Percentiles rank a stretch among this genome's conserved stretches.
These are phyloP conservation scores for Orius laevigatus DNA, from an alignment of 1,140 invertebrate genomes.

Conservation along the genomic window DNA sequence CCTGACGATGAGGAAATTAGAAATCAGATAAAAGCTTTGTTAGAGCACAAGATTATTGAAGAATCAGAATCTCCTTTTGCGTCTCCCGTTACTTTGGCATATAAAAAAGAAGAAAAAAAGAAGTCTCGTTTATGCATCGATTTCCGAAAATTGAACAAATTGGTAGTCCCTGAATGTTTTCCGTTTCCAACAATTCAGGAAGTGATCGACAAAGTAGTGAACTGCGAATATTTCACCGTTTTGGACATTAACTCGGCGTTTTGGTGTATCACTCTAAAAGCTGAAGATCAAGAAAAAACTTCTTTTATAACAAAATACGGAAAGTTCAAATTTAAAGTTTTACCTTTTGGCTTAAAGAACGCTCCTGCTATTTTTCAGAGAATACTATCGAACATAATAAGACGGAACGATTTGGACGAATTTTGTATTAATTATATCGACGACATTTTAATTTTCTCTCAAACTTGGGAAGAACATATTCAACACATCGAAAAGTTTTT, in stretches of 20 bases:
- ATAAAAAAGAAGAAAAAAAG: slow-evolving; percentile 14
- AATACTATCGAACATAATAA: slow-evolving; percentile 25
- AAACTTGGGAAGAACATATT: slow-evolving; percentile 20
- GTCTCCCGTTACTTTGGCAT: slow-evolving; percentile 14
- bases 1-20: slow-evolving; percentile 15
- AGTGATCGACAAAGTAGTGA: slow-evolving; percentile 13
- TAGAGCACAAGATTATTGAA: slow-evolving; percentile 15
- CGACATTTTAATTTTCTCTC: slow-evolving; percentile 20
- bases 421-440: slow-evolving; percentile 29
- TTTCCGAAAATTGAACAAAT: slow-evolving; percentile 15
- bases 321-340: slow-evolving; percentile 16
- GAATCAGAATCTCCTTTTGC: slow-evolving; percentile 15
- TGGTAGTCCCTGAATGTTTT: slow-evolving; percentile 15
- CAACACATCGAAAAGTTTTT: slow-evolving; percentile 15
- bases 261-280: slow-evolving; percentile 19
- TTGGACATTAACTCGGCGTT: slow-evolving; percentile 21
- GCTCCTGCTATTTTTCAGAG: slow-evolving; percentile 26
- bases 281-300: slow-evolving; percentile 20
- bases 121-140: slow-evolving; percentile 17
- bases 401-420: slow-evolving; percentile 28
- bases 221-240: slow-evolving; percentile 17
- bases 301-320: slow-evolving; percentile 19
- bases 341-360: slow-evolving; percentile 19
- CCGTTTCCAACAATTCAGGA: slow-evolving; percentile 19
- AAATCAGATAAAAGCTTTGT: slow-evolving; percentile 14